Base-by-base conservation (phyloP, 2,797 vertebrate genomes). In the Lerista edwardsae region DNA sequence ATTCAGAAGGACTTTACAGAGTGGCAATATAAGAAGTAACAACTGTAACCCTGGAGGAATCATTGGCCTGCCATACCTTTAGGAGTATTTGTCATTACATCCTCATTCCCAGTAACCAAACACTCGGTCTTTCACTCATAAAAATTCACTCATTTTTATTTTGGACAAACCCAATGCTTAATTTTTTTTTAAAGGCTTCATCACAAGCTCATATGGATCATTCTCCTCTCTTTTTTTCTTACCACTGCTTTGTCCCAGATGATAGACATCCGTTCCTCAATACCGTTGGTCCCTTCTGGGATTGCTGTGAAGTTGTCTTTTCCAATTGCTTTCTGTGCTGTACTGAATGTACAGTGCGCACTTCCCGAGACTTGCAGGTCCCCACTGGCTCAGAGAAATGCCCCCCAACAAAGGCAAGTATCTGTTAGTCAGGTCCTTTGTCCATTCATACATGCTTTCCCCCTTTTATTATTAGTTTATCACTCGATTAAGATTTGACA, bases 161-260 rank as follows among this genome's bases (percentile, higher is more conserved):
- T 6, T 62, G 31, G 21, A 71, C 1, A 23, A 19, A 39, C 23
- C 39, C 64, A 84, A 12, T 31, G 17, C 21, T 21, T 57, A 57
- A 21, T 19, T 55, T 12, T 3, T 55, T 55, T 55, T 55, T 12
- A 55, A 55, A 34, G 41, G 2, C 29, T 6, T 34, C 23, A 59
- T 6, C 47, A 34, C 1, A n/a, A 75, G 10, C 27, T 68, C 44
- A 14, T 29, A 59, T 1, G 41, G 11, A 14, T 39, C 25, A 0
- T 39, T 11, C 51, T 39, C 93, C 34, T 78, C 21, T 47, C 51
- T 62, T 0, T 3, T 11, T 10, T 61, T 72, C 96, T 97, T 94
- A 99, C 98, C 98, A 99, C 98, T 68, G 98, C 98, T 93, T 99
- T 99, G 93, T 99, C 98, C 98, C 98, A 99, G 95, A 99, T 98